These are phyloP conservation scores for Drosophila emarginata DNA, from an alignment of 2,888 invertebrate genomes.

Conservation along the genomic window DNA sequence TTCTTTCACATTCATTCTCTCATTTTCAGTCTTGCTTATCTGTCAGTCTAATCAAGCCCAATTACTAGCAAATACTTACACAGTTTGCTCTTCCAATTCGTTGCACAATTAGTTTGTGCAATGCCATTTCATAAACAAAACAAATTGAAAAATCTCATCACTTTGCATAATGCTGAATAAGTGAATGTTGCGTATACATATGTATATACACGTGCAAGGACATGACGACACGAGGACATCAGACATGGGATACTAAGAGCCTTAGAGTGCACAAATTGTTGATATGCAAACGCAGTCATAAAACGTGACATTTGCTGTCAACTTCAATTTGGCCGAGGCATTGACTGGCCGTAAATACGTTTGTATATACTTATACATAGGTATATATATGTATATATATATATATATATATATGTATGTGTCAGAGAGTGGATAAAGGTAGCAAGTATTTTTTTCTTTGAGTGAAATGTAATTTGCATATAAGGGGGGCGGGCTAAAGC, in stretches of 20 bases:
- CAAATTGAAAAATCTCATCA: slow-evolving; percentile 50
- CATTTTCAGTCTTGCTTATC: slow-evolving; percentile 25
- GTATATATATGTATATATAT: slow-evolving; percentile 23
- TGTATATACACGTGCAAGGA: slow-evolving; percentile 15
- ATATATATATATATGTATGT: slow-evolving; percentile 8
- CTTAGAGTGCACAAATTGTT: slow-evolving; percentile 49
- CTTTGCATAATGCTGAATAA: slow-evolving; percentile 64
- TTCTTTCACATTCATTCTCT: not conserved
- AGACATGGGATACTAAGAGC: slow-evolving; percentile 25
- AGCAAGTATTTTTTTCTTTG: slow-evolving; percentile 39
- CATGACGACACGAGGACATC: slow-evolving; percentile 1
- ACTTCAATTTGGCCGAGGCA: slow-evolving; percentile 53
- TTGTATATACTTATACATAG: slow-evolving; percentile 19
- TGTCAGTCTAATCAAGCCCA: slow-evolving; percentile 16
- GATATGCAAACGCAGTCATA: slow-evolving; percentile 63
- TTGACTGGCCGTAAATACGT: slow-evolving; percentile 52
- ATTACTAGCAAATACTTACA: slow-evolving; percentile 21
- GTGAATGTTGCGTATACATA: slow-evolving; percentile 24
- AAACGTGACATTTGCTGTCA: slow-evolving; percentile 74
- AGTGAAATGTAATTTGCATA: slow-evolving; percentile 70
- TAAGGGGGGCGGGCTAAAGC: not conserved
- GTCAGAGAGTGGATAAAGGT: slow-evolving; percentile 40
- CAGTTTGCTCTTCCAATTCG: slow-evolving; percentile 17
- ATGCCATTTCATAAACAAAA: slow-evolving; percentile 33
- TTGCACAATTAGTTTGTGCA: slow-evolving; percentile 47